phyloP scores from a whole-genome alignment of 1,140 invertebrate genomes.

The Drosophila takahashii region DNA sequence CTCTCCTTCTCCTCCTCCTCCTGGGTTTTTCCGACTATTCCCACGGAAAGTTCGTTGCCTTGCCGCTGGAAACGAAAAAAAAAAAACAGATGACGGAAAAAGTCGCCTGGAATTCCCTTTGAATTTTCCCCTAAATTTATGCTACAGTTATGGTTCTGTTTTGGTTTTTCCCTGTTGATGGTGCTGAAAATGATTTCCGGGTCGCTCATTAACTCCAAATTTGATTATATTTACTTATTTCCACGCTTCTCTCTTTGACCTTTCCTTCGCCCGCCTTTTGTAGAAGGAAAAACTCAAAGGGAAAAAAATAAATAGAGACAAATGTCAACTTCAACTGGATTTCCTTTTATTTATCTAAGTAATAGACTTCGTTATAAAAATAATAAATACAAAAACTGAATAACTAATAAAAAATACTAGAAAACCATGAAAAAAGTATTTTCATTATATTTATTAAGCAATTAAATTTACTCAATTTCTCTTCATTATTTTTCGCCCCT shows the following conservation, averaged over 20 bases:
- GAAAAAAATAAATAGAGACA: not conserved
- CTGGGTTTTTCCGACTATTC: slow-evolving; percentile 6
- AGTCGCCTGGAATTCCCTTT: slow-evolving; percentile 15
- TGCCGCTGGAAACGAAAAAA: slow-evolving; percentile 10
- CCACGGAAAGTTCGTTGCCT: slow-evolving; percentile 37
- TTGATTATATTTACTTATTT: slow-evolving; percentile 71
- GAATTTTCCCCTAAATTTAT: slow-evolving; percentile 16
- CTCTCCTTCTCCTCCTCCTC: no score
- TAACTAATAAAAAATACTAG: no score
- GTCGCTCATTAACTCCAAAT: slow-evolving; percentile 70
- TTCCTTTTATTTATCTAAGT: no score
- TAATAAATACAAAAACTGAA: no score
- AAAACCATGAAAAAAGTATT: no score
- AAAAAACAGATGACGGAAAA: slow-evolving; percentile 14
- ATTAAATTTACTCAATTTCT: slow-evolving; percentile 50
- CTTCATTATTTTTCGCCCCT: not conserved
- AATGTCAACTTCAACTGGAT: not conserved
- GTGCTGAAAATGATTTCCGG: slow-evolving; percentile 67
- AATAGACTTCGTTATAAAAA: no score
- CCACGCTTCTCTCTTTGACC: not conserved
- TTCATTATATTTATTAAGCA: slow-evolving; percentile 5
- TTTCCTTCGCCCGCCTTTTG: not conserved
- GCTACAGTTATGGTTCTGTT: slow-evolving; percentile 32
- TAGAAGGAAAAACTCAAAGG: not conserved
- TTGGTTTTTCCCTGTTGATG: slow-evolving; percentile 38